Base-by-base conservation (phyloP, 2,888 invertebrate species). In the Thyatira batis region DNA sequence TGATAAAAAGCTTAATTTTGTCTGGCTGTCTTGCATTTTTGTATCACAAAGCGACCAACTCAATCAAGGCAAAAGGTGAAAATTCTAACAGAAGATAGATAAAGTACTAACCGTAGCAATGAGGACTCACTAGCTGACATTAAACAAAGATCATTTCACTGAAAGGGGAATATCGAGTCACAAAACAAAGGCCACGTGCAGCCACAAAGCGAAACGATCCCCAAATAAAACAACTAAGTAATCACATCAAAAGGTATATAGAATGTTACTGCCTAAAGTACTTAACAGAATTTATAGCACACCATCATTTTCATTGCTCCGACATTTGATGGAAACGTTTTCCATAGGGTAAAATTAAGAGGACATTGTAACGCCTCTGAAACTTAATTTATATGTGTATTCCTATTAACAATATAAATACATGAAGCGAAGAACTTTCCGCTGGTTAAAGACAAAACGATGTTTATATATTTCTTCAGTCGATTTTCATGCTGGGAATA, bases 291-390 rank as follows among this genome's bases (percentile, higher is more conserved):
- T 33, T 13, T 13, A 33, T 33, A 4, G 8, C 10, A 28, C 30
- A 50, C 53, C 33, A 33, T 28, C 23, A 53, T 45, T 23, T 23
- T 49, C 28, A 49, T 13, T 28, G 3, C 23, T 45, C 50, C 33
- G 53, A 50, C 50, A 30, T 50, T 49, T 53, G 30, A n/a, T 2
- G n/a, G 3, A 23, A 23, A 23, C 6, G 23, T 4, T 23, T 23
- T 23, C 3, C 28, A 53, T 48, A 20, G 20, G 4, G 43, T n/a
- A n/a, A n/a, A n/a, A n/a, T n/a, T n/a, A n/a, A n/a, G n/a, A n/a
- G n/a, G n/a, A n/a, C n/a, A n/a, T n/a, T n/a, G n/a, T n/a, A n/a
- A n/a, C n/a, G n/a, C n/a, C n/a, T n/a, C n/a, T n/a, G n/a, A n/a
- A n/a, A n/a, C n/a, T n/a, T n/a, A n/a, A n/a, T n/a, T n/a, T n/a